Base-by-base conservation (phyloP, 2,797 vertebrate species). In the Chelidonichthys spinosus region DNA sequence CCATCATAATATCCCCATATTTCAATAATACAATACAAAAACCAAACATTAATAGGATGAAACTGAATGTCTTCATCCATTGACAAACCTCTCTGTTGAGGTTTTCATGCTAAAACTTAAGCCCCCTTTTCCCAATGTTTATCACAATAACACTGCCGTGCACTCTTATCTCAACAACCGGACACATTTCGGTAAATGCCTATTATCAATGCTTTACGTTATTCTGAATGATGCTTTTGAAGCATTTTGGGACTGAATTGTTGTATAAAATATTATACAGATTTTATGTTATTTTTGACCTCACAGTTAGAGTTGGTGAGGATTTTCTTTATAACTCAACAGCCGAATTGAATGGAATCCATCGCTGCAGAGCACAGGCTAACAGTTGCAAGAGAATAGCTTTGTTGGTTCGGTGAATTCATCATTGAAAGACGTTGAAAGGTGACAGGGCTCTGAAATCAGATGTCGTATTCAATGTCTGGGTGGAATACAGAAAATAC, bases 321-420 rank as follows among this genome's bases (percentile, higher is more conserved):
- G 25, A 25, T 25, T 25, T 25, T 25, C 25, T 25, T 25, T 1
- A 25, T 25, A 25, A 25, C 25, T 1, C 25, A 25, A 25, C 25
- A 25, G 2, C 25, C 25, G 25, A 25, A 25, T 25, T 62, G 35
- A 43, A 14, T 78, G 66, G 42, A 74, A 72, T 73, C 25, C 43
- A 55, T 39, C 46, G 37, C 7, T 63, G 25, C 11, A 7, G 40
- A 68, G 47, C 36, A 44, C 3, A 17, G 14, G 36, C 14, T 58
- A 59, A 49, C 63, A 65, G 43, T 44, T 70, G 59, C 42, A 81
- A 33, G 14, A 17, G 2, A 62, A 36, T 10, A 40, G 15, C 11
- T 25, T 62, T 52, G 17, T 50, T 44, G 32, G 15, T 33, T 17
- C 17, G 46, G 7, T 35, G 49, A 62, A 72, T 59, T 59, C n/a